These are phyloP conservation scores for Ennomos quercinarius DNA, from an alignment of 2,888 invertebrate genomes.

Conservation along the genomic window DNA sequence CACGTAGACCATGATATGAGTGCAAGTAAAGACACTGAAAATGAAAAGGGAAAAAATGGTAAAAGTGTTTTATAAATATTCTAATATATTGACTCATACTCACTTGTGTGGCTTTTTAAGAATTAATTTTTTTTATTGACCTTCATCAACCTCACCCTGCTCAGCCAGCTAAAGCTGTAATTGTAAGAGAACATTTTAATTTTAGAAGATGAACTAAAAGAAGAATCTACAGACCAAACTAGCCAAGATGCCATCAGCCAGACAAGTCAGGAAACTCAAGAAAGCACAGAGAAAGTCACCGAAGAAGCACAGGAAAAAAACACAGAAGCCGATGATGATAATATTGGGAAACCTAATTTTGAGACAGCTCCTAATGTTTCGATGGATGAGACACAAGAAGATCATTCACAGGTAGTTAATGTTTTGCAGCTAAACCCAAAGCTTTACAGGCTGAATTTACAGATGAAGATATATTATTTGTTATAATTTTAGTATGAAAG, in stretches of 20 bases:
- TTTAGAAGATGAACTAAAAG: slow-evolving; percentile 46
- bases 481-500: too few relatives aligned
- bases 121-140: background rate
- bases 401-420: slow-evolving; percentile 71
- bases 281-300: slow-evolving; percentile 36
- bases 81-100: too few relatives aligned
- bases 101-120: too few relatives aligned
- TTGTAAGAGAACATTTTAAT: slow-evolving; percentile 19
- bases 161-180: background rate
- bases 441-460: too few relatives aligned
- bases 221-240: slow-evolving; percentile 42
- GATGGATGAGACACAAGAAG: slow-evolving; percentile 73
- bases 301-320: slow-evolving; percentile 46
- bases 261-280: slow-evolving; percentile 42
- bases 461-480: too few relatives aligned
- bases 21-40: slow-evolving; percentile 40
- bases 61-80: slow-evolving; percentile 30
- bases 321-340: slow-evolving; percentile 55
- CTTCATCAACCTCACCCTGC: background rate
- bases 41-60: slow-evolving; percentile 47
- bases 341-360: slow-evolving; percentile 75
- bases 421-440: too few relatives aligned
- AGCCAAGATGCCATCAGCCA: slow-evolving; percentile 44
- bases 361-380: slow-evolving; percentile 81
- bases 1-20: slow-evolving; percentile 66